phyloP scores from a whole-genome alignment of 2,113 vertebrate species.

The Cynoglossus semilaevis region DNA sequence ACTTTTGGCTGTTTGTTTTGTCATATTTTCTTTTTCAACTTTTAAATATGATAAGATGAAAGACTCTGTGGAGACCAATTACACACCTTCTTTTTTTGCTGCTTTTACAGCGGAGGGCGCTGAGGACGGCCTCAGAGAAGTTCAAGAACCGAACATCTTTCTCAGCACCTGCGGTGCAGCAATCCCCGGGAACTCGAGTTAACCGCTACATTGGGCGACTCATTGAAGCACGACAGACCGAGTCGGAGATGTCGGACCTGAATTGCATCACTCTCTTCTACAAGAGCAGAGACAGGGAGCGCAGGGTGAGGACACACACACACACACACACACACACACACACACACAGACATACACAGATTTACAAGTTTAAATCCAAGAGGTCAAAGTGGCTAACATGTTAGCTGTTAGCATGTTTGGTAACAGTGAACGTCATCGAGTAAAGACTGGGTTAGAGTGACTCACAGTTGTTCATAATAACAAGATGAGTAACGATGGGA shows the following conservation, averaged over 20 bases:
- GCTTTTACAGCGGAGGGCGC: conserved; percentile 83
- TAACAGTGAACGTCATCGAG: too few relatives aligned
- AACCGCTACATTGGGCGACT: conserved; percentile 94
- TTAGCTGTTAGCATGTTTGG: too few relatives aligned
- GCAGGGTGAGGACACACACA: conserved; percentile 79
- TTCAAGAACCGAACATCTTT: conserved; percentile 91
- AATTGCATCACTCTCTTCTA: conserved; percentile 90
- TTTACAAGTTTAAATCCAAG: too few relatives aligned
- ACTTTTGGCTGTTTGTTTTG: too few relatives aligned
- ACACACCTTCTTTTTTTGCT: conserved; percentile 4
- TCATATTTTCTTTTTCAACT: too few relatives aligned
- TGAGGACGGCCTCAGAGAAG: conserved; percentile 94
- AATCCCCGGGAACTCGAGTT: conserved; percentile 88
- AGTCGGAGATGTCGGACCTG: conserved; percentile 90
- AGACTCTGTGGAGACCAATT: conserved; percentile 23
- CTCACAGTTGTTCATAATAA: too few relatives aligned
- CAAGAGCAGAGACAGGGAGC: conserved; percentile 85
- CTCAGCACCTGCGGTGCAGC: conserved; percentile 82
- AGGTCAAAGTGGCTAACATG: too few relatives aligned
- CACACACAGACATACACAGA: background rate
- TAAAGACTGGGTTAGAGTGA: too few relatives aligned
- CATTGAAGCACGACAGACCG: conserved; percentile 92
- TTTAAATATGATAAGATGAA: too few relatives aligned
- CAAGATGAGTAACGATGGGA: too few relatives aligned
- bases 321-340: background rate